phyloP scores from a whole-genome alignment of 2,888 invertebrate genomes.

The Megamerina dolium region DNA sequence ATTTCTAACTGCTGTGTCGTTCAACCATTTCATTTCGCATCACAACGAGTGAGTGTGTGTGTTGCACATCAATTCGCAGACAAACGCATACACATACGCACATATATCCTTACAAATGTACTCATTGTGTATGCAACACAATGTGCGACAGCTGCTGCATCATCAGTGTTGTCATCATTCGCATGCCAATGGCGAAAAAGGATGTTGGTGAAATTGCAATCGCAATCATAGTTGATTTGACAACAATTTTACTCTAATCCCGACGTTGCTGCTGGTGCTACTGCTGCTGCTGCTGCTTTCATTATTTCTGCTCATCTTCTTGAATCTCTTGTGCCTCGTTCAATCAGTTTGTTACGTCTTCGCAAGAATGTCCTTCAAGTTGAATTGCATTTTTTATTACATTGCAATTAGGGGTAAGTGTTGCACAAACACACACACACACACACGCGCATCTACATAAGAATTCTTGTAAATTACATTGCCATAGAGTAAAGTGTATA shows the following conservation, averaged over 20 bases:
- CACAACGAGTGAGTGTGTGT: no score
- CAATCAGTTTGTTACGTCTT: slow-evolving; percentile 7
- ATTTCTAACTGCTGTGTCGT: no score
- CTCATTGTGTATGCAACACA: no score
- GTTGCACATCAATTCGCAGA: no score
- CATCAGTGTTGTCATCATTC: no score
- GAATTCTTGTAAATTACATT: not conserved
- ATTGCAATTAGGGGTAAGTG: slow-evolving; percentile 39
- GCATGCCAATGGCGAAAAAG: no score
- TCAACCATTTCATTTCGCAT: no score
- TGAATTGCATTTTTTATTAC: slow-evolving; percentile 40
- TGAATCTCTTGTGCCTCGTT: slow-evolving; percentile 11
- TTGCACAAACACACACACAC: slow-evolving; percentile 1
- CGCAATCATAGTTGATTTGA: slow-evolving; percentile 32
- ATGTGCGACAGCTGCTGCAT: no score
- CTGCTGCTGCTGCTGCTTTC: slow-evolving; percentile 7
- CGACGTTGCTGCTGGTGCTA: slow-evolving; percentile 3
- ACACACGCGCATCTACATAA: not conserved
- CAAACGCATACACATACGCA: no score
- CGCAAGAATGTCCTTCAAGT: slow-evolving; percentile 36
- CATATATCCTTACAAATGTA: no score
- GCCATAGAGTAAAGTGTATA: not conserved
- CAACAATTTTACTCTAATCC: slow-evolving; percentile 11
- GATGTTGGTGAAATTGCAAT: no score
- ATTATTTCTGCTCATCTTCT: slow-evolving; percentile 16